Percentiles rank a stretch among this genome's conserved stretches.
Conservation (phyloP, 2,888 invertebrate genomes). For the Sepiola atlantica region DNA sequence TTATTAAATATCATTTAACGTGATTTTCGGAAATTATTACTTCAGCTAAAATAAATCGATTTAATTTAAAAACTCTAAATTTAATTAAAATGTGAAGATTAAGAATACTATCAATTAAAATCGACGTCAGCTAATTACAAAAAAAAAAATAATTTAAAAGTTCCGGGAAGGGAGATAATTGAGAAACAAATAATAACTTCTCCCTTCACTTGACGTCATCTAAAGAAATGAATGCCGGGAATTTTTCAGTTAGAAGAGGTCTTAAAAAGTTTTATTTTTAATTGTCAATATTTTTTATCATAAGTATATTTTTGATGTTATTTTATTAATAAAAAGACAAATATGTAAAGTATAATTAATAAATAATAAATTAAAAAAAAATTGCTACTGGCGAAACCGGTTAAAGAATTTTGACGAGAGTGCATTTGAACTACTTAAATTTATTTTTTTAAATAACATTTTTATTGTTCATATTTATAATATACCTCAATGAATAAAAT, state of each 20-base stretch:
- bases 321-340: neutral
- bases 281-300: neutral
- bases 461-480: no score
- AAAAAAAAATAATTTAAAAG: neutral
- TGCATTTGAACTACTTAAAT: neutral
- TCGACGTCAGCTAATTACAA: neutral
- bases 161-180: conserved; percentile 32
- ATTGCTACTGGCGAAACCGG: neutral
- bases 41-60: neutral
- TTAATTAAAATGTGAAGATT: neutral
- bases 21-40: neutral
- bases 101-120: neutral
- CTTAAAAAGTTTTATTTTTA: neutral
- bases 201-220: neutral
- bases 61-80: neutral
- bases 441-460: no score
- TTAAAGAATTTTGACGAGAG: neutral
- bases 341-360: neutral
- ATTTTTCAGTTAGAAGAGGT: neutral
- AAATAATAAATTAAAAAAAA: neutral
- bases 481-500: no score
- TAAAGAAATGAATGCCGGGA: neutral
- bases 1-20: neutral
- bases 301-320: neutral
- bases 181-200: neutral